A percentile compares a stretch with the other conserved stretches of the same genome.
These are phyloP conservation scores for Aricia agestis DNA, from an alignment of 1,140 invertebrate species.

Conservation along the genomic window DNA sequence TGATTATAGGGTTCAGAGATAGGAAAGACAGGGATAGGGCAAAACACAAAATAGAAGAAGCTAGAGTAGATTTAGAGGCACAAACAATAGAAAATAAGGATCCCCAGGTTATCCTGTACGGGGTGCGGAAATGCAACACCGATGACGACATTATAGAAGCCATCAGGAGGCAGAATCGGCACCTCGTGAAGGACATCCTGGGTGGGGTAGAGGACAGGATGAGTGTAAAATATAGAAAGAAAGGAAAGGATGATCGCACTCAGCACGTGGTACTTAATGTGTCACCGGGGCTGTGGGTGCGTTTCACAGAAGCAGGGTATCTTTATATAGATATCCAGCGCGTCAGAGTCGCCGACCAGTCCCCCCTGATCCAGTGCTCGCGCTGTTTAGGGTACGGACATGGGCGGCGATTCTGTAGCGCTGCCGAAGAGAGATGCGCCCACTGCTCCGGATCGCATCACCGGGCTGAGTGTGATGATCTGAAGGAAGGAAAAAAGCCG, in stretches of 20 bases:
- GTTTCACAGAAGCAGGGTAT: not conserved
- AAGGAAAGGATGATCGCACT: constrained; percentile 21
- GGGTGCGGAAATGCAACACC: no score
- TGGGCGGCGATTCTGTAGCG: constrained; percentile 6
- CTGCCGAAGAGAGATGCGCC: no score
- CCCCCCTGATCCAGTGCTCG: constrained; percentile 25
- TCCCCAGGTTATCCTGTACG: no score
- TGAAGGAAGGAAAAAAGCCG: no score
- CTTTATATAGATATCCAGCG: not conserved
- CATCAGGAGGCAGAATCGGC: not conserved
- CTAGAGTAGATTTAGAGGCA: no score
- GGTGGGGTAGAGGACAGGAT: constrained; percentile 17
- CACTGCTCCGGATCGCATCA: no score
- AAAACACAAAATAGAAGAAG: no score
- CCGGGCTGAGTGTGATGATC: no score
- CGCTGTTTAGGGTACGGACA: constrained; percentile 23
- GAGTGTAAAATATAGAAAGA: constrained; percentile 22
- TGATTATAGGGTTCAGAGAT: no score
- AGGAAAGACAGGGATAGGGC: no score
- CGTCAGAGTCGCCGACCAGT: constrained; percentile 20
- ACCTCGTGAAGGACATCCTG: not conserved
- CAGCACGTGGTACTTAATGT: constrained; percentile 22
- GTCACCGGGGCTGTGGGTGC: constrained; percentile 22
- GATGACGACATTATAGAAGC: no score
- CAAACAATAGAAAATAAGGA: no score